Percentiles rank a stretch among this genome's conserved stretches.
These are phyloP conservation scores for Lysandra bellargus DNA, from an alignment of 2,888 invertebrate species.

Conservation along the genomic window DNA sequence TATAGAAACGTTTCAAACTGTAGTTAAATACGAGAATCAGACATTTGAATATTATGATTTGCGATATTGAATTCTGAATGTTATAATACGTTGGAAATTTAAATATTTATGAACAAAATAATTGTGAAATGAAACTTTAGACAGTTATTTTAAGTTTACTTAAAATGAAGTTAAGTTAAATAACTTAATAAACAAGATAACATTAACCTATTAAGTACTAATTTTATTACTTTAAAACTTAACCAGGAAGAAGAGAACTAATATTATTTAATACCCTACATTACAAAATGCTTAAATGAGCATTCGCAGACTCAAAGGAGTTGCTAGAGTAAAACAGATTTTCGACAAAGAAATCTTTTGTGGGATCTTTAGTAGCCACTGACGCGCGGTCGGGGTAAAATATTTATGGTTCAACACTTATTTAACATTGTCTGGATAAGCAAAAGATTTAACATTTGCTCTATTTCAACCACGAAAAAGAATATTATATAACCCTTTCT, in stretches of 20 bases:
- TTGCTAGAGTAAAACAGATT: conserved; percentile 22
- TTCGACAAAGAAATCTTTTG: conserved; percentile 29
- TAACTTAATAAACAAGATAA: too few relatives aligned
- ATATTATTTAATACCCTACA: background rate
- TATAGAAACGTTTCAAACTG: background rate
- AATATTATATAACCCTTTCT: background rate
- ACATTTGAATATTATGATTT: background rate
- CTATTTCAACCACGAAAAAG: background rate
- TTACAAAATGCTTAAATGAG: conserved; percentile 14
- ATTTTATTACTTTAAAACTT: background rate
- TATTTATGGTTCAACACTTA: conserved; percentile 27
- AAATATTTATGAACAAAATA: too few relatives aligned
- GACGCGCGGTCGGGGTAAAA: conserved; percentile 19
- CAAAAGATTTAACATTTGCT: background rate
- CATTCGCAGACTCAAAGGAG: conserved; percentile 15
- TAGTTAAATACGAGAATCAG: background rate
- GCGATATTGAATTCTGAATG: background rate
- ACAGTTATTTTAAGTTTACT: too few relatives aligned
- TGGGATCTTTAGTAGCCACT: conserved; percentile 19
- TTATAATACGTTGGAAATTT: too few relatives aligned
- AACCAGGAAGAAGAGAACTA: background rate
- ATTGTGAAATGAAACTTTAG: too few relatives aligned
- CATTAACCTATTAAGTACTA: too few relatives aligned
- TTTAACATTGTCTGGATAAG: conserved; percentile 16
- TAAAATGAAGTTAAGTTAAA: too few relatives aligned